These are phyloP conservation scores for Nycteola revayana DNA, from an alignment of 2,888 invertebrate genomes.

Conservation along the genomic window DNA sequence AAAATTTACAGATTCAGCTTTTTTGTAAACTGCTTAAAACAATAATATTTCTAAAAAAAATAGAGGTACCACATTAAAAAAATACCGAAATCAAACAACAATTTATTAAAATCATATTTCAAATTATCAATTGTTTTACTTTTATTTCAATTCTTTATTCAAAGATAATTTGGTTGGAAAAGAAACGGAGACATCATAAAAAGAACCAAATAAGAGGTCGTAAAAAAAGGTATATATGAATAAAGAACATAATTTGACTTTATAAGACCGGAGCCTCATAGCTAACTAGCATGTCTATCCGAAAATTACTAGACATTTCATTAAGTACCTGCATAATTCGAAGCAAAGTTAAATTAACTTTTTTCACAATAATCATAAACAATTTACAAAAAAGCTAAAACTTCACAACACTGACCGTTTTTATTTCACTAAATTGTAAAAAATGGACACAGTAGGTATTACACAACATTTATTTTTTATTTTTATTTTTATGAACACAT, in stretches of 20 bases:
- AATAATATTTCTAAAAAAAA: background rate
- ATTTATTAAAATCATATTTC: background rate
- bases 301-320: too few relatives aligned
- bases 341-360: too few relatives aligned
- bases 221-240: too few relatives aligned
- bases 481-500: slow-evolving; percentile 19
- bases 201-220: background rate
- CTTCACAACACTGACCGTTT: slow-evolving; percentile 15
- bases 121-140: too few relatives aligned
- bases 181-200: background rate
- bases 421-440: slow-evolving; percentile 30
- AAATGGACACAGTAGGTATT: too few relatives aligned
- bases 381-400: slow-evolving; percentile 19
- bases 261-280: too few relatives aligned
- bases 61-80: background rate
- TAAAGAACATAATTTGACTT: too few relatives aligned
- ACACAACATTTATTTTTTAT: too few relatives aligned
- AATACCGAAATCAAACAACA: background rate
- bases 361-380: background rate
- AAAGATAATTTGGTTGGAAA: background rate
- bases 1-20: slow-evolving; percentile 16
- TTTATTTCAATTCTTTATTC: background rate
- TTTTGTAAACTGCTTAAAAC: slow-evolving; percentile 4
- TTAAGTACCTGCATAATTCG: too few relatives aligned
- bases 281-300: too few relatives aligned